Conservation (phyloP, 2,888 invertebrate genomes). For the Liposcelis brunnea region DNA sequence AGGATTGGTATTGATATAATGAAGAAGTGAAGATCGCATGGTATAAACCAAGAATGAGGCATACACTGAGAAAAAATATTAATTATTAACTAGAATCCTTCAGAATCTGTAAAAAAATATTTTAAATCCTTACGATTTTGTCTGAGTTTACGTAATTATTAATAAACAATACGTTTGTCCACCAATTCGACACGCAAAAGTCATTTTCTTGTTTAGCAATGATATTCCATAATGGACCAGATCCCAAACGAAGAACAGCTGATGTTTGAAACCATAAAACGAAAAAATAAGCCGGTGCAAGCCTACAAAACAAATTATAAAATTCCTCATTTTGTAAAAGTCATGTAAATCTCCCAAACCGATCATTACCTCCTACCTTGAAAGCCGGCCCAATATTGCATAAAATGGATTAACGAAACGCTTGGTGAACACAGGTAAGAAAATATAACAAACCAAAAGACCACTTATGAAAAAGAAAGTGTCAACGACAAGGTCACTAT, state of each 20-base stretch:
- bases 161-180: slow-evolving; percentile 9
- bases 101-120: too few species aligned
- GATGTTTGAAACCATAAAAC: slow-evolving; percentile 37
- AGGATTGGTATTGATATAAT: slow-evolving; percentile 33
- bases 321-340: too few species aligned
- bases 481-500: slow-evolving; percentile 45
- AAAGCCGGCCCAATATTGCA: slow-evolving; percentile 36
- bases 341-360: too few species aligned
- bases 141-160: slow-evolving; percentile 8
- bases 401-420: slow-evolving; percentile 29
- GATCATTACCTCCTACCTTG: slow-evolving; percentile 32
- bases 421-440: slow-evolving; percentile 28
- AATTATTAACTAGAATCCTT: too few species aligned
- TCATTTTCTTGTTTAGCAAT: slow-evolving; percentile 30
- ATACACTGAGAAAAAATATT: slow-evolving; percentile 35
- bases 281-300: slow-evolving; percentile 34
- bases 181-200: slow-evolving; percentile 8
- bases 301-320: slow-evolving; percentile 26
- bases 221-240: slow-evolving; percentile 41
- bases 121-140: slow-evolving; percentile 11
- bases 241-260: slow-evolving; percentile 34
- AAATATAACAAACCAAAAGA: slow-evolving; percentile 32
- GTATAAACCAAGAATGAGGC: slow-evolving; percentile 46
- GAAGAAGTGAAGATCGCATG: slow-evolving; percentile 51
- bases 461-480: slow-evolving; percentile 44